A percentile compares a stretch with the other conserved stretches of the same genome.
These are phyloP conservation scores for Plestiodon gilberti DNA, from an alignment of 2,113 vertebrate genomes.

Conservation along the genomic window DNA sequence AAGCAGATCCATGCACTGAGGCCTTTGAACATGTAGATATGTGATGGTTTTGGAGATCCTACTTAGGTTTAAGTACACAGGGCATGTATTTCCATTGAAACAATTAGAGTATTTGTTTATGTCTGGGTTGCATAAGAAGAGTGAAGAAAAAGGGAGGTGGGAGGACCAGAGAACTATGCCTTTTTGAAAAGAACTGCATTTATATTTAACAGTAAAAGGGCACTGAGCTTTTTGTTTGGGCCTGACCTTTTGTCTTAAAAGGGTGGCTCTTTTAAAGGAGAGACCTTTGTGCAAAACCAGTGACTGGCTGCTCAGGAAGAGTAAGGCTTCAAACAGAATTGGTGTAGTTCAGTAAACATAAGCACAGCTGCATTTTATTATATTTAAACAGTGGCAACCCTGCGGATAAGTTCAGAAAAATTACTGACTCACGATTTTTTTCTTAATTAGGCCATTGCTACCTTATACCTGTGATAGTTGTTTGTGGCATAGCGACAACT, in stretches of 20 bases:
- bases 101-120: conserved; percentile 12
- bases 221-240: background rate
- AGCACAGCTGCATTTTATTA: background rate
- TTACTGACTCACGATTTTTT: background rate
- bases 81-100: background rate
- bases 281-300: background rate
- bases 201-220: conserved; percentile 17
- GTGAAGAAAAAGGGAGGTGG: background rate
- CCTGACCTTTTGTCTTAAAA: conserved; percentile 1
- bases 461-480: background rate
- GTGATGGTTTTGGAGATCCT: conserved; percentile 9
- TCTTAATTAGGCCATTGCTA: no score
- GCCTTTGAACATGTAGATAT: background rate
- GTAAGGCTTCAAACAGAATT: background rate
- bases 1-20: background rate
- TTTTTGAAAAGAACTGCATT: conserved; percentile 3
- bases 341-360: background rate
- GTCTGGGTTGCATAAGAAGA: background rate
- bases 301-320: background rate
- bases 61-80: background rate
- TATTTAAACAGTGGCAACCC: no score
- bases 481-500: background rate
- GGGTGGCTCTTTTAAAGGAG: background rate
- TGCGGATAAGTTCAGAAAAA: background rate
- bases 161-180: background rate